Evolutionary conservation across 2,113 vertebrate species (phyloP), one percentile per base, ranked within the genome.

Genomic region (Gavialis gangeticus): DNA sequence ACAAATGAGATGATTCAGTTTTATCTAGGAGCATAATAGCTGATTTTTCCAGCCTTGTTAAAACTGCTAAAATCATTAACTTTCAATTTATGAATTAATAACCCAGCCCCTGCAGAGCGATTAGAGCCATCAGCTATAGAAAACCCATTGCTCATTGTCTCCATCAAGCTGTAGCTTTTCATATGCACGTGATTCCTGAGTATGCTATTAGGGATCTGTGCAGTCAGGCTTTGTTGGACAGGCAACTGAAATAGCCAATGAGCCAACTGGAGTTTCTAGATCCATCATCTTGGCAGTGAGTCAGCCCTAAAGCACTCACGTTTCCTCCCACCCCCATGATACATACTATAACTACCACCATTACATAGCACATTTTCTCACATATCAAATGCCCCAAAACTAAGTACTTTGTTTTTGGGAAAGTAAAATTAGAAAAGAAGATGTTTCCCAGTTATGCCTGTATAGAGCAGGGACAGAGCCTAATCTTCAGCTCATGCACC

Each of bases 81-180:
- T 92, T 92, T 87, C 28, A 84, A 75, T 90, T 58, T 73, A 77
- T 56, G 78, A 62, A 91, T 85, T 95, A 89, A 55, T 73, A 89
- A 90, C 91, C 12, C 8, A 5, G 58, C 87, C 86, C 6, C n/a
- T 81, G 13, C 15, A 79, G 46, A 62, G 8, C 71, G 18, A 89
- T 89, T 84, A 82, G 6, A 71, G 15, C 73, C 58, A 87, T 67
- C 19, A 88, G 17, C 30, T 90, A 25, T n/a, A 77, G 79, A 37
- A 87, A 90, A 57, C 34, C 82, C 62, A 93, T 10, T 54, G 84
- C 58, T 87, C 2, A 75, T 55, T 82, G 27, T 89, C 27, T 79
- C 91, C 88, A 24, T 14, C 85, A 90, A 80, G 16, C 10, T 69
- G 56, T 89, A 30, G 60, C 58, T 88, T 87, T 94, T 75, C 34